These are phyloP conservation scores for Slavum lentiscoides DNA, from an alignment of 2,888 invertebrate genomes.

Conservation along the genomic window DNA sequence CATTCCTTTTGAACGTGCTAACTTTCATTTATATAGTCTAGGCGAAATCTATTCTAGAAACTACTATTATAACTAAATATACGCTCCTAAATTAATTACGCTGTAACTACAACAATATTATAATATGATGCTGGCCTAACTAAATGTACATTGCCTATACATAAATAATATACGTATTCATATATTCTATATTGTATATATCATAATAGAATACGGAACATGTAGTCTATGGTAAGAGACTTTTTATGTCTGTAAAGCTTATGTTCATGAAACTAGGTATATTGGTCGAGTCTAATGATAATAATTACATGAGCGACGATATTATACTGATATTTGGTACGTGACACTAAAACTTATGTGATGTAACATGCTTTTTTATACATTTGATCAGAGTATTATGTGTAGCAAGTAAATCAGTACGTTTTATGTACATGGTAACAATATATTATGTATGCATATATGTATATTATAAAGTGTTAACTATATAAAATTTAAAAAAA, in stretches of 20 bases:
- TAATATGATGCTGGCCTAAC: slow-evolving; percentile 23
- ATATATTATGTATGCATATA: background rate
- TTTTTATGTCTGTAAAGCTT: slow-evolving; percentile 11
- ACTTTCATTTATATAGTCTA: slow-evolving; percentile 13
- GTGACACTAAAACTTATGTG: slow-evolving; percentile 11
- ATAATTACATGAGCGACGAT: slow-evolving; percentile 4
- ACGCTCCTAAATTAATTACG: slow-evolving; percentile 26
- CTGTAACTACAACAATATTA: slow-evolving; percentile 21
- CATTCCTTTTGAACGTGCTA: slow-evolving; percentile 32
- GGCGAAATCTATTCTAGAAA: slow-evolving; percentile 40
- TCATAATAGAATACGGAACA: background rate
- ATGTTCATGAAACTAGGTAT: background rate
- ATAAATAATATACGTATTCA: slow-evolving; percentile 4
- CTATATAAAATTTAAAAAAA: background rate
- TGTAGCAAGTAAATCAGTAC: slow-evolving; percentile 27
- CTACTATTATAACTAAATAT: slow-evolving; percentile 28
- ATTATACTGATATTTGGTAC: slow-evolving; percentile 8
- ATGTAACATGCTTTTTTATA: slow-evolving; percentile 43
- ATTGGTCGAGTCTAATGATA: background rate
- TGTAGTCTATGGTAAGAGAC: background rate
- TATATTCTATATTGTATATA: background rate
- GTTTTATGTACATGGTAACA: slow-evolving; percentile 25
- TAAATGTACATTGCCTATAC: slow-evolving; percentile 17
- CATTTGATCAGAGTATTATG: slow-evolving; percentile 18
- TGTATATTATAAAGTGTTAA: background rate